Evolutionary conservation across 2,888 invertebrate species (phyloP).

Genomic region (Phortica magna): DNA sequence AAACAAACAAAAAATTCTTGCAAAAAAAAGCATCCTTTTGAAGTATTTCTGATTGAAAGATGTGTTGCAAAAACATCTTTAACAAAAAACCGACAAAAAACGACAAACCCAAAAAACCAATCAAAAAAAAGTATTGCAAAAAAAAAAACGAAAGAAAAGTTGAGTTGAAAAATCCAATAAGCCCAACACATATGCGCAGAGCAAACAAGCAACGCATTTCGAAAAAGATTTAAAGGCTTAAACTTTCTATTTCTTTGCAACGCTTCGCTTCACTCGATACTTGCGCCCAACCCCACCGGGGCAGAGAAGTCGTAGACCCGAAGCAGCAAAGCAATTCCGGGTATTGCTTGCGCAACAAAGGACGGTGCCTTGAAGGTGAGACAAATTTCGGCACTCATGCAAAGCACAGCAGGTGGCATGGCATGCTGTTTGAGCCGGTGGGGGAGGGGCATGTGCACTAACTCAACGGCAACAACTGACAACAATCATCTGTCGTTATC

Average conservation of each 20-base stretch:
- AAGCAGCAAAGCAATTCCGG: neutral
- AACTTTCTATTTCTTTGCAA: conserved; percentile 4
- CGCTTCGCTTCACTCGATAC: neutral
- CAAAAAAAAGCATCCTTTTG: neutral
- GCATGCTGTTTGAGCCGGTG: neutral
- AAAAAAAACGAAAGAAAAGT: neutral
- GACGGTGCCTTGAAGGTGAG: neutral
- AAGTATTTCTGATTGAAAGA: conserved; percentile 4
- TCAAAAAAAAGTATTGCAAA: neutral
- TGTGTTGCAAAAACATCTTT: too few species aligned
- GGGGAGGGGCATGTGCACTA: neutral
- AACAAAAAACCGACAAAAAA: too few species aligned
- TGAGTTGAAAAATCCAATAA: conserved; percentile 27
- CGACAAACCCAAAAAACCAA: neutral
- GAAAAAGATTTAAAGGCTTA: conserved; percentile 30
- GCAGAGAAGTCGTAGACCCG: neutral
- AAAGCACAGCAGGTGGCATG: neutral
- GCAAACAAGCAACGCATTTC: conserved; percentile 24
- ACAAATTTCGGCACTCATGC: neutral
- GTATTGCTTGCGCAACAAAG: neutral
- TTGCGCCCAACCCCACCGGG: neutral
- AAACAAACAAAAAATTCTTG: neutral
- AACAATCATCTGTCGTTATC: conserved; percentile 71
- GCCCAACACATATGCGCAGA: conserved; percentile 19
- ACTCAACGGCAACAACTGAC: conserved; percentile 52